Conservation (phyloP, 2,797 vertebrate genomes). For the Stomatorhinus walkeri region DNA sequence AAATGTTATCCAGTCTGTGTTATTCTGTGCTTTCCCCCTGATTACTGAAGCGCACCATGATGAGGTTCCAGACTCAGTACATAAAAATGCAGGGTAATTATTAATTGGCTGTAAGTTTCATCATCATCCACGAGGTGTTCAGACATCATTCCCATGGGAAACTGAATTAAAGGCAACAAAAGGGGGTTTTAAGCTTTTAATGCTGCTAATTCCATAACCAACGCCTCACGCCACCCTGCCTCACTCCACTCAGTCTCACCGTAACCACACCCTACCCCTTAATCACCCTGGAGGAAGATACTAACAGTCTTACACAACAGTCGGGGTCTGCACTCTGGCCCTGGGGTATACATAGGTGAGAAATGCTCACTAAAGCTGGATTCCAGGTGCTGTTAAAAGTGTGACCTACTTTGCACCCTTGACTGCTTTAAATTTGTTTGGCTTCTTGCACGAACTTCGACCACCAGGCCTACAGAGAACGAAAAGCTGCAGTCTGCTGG, state of each 20-base stretch:
- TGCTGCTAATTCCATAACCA: background rate
- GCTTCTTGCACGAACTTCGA: background rate
- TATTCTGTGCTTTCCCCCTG: background rate
- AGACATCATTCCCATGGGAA: background rate
- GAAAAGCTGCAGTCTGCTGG: background rate
- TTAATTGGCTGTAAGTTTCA: background rate
- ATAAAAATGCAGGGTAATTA: background rate
- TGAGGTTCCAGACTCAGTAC: background rate
- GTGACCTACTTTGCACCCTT: background rate
- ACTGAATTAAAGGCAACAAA: background rate
- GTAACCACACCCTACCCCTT: background rate
- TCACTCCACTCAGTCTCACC: background rate
- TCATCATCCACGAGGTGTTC: background rate
- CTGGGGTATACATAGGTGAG: background rate
- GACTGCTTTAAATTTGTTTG: background rate
- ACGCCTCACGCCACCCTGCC: background rate
- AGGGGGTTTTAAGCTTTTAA: background rate
- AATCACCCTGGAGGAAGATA: background rate
- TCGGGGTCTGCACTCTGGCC: background rate
- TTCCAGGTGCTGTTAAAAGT: background rate
- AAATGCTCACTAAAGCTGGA: background rate
- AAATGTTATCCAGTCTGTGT: background rate
- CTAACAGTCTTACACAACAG: background rate
- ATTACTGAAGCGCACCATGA: background rate
- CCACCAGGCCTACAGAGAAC: background rate